Base-by-base conservation (phyloP, 1,140 invertebrate species). In the Luehdorfia chinensis region DNA sequence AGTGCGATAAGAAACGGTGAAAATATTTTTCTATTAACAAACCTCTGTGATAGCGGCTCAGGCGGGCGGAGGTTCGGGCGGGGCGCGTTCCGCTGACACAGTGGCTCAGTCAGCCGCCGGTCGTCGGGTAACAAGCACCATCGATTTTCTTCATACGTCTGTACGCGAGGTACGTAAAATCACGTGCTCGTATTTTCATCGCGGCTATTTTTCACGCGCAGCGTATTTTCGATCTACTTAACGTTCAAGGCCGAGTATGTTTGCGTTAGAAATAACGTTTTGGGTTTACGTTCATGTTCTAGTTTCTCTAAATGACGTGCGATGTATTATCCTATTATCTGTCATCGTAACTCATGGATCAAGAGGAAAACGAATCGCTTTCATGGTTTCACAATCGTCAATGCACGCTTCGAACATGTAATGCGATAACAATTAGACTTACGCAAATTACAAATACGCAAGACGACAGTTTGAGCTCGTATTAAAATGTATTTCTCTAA, bases 221-320 rank as follows among this genome's bases (percentile, higher is more conserved):
- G 68, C 58, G 70, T 80, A 78, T 84, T 84, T 76, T 74, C 74
- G 72, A 78, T 77, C 76, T 76, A 72, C 67, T 75, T 73, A 78
- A 52, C 75, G 77, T 81, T 84, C 80, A 84, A 84, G 80, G 80
- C 72, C 80, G 80, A 60, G 47, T 61, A 61, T 81, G 80, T 81
- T 84, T 80, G 75, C 71, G 60, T 73, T 68, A 34, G 56, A 56
- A 55, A 62, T 68, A 68, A 71, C 68, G 66, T 61, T 72, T 39
- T 50, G 21, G 43, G 51, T 70, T 65, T 59, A 67, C 70, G 62
- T 61, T 66, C 36, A 49, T 68, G 60, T 68, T 73, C 57, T 63
- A 51, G 64, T 66, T 60, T 68, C 61, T 70, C 60, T 58, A 66
- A 58, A 69, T 57, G 50, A 57, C 37, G 36, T 52, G 43, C 55